phyloP scores from a whole-genome alignment of 2,113 vertebrate species.

The Calyptommatus sinebrachiatus region DNA sequence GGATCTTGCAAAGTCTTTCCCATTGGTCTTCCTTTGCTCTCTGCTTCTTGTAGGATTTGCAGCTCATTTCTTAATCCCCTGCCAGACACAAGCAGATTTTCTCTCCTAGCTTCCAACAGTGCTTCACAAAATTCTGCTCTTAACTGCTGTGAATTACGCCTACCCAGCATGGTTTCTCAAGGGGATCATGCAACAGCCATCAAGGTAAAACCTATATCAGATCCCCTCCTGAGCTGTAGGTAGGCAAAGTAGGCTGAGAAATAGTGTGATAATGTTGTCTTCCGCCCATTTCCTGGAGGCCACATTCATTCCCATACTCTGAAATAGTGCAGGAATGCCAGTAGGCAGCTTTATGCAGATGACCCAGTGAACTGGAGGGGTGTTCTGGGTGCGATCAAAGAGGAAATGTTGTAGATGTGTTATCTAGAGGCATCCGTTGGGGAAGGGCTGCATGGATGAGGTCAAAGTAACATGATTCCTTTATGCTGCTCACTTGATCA shows the following conservation, averaged over 20 bases:
- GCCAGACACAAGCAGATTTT: neutral
- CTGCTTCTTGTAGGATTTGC: neutral
- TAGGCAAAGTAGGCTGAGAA: neutral
- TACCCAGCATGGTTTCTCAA: neutral
- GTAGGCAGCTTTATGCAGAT: no score
- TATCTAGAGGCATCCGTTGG: no score
- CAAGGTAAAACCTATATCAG: conserved; percentile 7
- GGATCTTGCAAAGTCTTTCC: neutral
- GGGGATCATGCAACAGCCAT: neutral
- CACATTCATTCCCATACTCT: no score
- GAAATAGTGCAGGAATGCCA: no score
- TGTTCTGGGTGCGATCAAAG: no score
- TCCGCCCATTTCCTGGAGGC: no score
- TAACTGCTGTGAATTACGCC: neutral
- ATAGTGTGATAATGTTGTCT: neutral
- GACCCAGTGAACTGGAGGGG: no score
- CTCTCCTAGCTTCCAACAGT: neutral
- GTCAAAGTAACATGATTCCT: no score
- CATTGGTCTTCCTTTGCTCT: neutral
- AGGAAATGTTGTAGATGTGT: no score
- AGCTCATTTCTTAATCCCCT: neutral
- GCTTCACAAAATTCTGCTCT: no score
- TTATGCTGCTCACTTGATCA: no score
- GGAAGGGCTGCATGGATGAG: no score
- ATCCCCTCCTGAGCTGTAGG: neutral